Percentiles rank a stretch among this genome's conserved stretches.
Conservation (phyloP, 1,140 invertebrate species). For the Drosophila sulfurigaster region DNA sequence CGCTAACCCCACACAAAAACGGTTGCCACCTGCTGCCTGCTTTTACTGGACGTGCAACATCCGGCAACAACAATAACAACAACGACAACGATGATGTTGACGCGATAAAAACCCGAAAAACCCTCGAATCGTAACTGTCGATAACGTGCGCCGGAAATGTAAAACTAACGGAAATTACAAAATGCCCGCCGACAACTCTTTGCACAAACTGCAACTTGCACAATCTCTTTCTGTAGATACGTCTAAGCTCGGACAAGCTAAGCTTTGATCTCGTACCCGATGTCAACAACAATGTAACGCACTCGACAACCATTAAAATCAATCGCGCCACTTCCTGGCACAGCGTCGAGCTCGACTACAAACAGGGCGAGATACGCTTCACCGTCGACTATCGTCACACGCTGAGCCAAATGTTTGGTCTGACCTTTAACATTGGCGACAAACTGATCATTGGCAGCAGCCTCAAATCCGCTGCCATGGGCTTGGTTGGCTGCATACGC, state of each 20-base stretch:
- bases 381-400: slow-evolving; percentile 91
- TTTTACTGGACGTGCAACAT: slow-evolving; percentile 66
- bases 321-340: slow-evolving; percentile 91
- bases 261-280: slow-evolving; percentile 92
- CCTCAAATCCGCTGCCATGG: slow-evolving; percentile 88
- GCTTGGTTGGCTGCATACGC: slow-evolving; percentile 95
- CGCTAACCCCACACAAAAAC: slow-evolving; percentile 47
- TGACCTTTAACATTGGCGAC: slow-evolving; percentile 87
- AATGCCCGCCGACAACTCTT: slow-evolving; percentile 57
- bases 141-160: slow-evolving; percentile 71
- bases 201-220: neutral
- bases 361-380: slow-evolving; percentile 90
- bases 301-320: slow-evolving; percentile 91
- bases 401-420: slow-evolving; percentile 88
- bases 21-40: neutral
- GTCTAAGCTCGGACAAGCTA: slow-evolving; percentile 92
- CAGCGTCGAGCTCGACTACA: slow-evolving; percentile 91
- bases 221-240: slow-evolving; percentile 85
- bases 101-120: slow-evolving; percentile 45
- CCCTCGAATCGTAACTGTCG: slow-evolving; percentile 39
- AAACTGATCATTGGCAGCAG: slow-evolving; percentile 91
- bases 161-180: slow-evolving; percentile 81
- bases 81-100: slow-evolving; percentile 23
- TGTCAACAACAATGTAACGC: slow-evolving; percentile 89
- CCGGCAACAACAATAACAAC: slow-evolving; percentile 43